Evolutionary conservation across 1,140 invertebrate genomes (phyloP).

Genomic region (Atta cephalotes): DNA sequence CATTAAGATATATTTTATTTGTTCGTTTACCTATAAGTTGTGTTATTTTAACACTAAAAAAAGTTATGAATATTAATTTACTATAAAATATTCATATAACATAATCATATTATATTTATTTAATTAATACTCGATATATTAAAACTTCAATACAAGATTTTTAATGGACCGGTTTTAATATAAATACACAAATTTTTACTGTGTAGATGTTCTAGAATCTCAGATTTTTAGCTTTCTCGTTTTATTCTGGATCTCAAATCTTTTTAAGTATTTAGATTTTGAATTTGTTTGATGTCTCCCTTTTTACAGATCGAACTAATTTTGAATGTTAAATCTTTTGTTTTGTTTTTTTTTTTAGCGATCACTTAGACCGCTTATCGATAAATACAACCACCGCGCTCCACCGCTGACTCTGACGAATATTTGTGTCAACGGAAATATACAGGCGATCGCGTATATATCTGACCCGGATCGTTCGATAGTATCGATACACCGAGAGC

Average conservation of each 20-base stretch:
- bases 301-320: not conserved
- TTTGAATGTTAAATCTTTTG: not conserved
- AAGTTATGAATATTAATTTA: too few relatives aligned
- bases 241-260: not conserved
- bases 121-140: too few relatives aligned
- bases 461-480: conserved; percentile 40
- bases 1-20: too few relatives aligned
- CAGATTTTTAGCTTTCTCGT: not conserved
- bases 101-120: too few relatives aligned
- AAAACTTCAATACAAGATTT: too few relatives aligned
- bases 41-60: too few relatives aligned
- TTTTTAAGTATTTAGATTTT: not conserved
- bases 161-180: too few relatives aligned
- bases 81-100: too few relatives aligned
- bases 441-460: conserved; percentile 40
- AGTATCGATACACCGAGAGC: conserved; percentile 47
- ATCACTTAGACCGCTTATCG: conserved; percentile 21
- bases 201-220: not conserved
- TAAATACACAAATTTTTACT: not conserved
- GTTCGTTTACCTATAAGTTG: too few relatives aligned
- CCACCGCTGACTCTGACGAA: conserved; percentile 19
- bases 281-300: not conserved
- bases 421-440: conserved; percentile 60
- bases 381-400: conserved; percentile 6
- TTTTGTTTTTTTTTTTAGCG: not conserved